These are phyloP conservation scores for Prorops nasuta DNA, from an alignment of 1,140 invertebrate species.

Conservation along the genomic window DNA sequence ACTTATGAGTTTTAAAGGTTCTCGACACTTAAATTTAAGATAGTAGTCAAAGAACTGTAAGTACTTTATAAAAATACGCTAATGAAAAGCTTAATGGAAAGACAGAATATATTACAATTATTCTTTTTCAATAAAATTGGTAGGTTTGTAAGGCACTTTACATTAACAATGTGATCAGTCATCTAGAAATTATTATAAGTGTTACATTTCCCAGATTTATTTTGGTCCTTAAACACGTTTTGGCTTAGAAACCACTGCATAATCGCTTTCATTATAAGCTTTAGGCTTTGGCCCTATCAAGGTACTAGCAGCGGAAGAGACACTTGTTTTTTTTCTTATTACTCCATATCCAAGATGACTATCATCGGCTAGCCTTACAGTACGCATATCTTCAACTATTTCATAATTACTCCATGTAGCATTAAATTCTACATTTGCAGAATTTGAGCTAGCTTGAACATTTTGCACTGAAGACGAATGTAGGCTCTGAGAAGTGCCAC, in stretches of 20 bases:
- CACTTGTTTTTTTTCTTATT: conserved; percentile 65
- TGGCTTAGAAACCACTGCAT: conserved; percentile 77
- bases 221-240: conserved; percentile 80
- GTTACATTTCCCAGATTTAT: too few species aligned
- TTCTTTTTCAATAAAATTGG: too few species aligned
- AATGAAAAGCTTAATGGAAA: too few species aligned
- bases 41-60: too few species aligned
- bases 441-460: conserved; percentile 46
- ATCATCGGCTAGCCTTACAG: conserved; percentile 70
- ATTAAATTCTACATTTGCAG: conserved; percentile 41
- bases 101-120: too few species aligned
- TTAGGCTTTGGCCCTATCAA: conserved; percentile 62
- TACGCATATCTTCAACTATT: conserved; percentile 65
- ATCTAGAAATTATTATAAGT: conserved; percentile 10
- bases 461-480: conserved; percentile 33
- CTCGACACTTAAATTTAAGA: too few species aligned
- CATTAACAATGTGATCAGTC: conserved; percentile 37
- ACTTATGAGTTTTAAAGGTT: too few species aligned
- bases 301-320: conserved; percentile 49
- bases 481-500: conserved; percentile 20
- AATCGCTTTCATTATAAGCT: conserved; percentile 73
- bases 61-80: too few species aligned
- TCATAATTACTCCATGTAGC: conserved; percentile 67
- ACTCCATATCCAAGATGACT: conserved; percentile 76
- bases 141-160: conserved; percentile 25